These are phyloP conservation scores for Drosophila subsilvestris DNA, from an alignment of 2,888 invertebrate genomes.

Conservation along the genomic window DNA sequence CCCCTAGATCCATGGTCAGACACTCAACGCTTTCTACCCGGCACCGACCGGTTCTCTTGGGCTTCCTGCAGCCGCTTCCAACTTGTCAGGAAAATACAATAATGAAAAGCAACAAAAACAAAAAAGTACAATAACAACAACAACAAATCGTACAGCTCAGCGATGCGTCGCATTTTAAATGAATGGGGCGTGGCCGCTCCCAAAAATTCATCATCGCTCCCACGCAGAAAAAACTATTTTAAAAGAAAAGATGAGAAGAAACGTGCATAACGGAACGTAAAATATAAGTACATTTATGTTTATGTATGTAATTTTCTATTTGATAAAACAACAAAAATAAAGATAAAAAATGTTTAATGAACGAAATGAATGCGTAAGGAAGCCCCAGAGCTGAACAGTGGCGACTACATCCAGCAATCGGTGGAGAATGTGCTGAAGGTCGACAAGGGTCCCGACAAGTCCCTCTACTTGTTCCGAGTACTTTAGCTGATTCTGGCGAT, in stretches of 20 bases:
- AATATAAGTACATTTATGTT: slow-evolving; percentile 56
- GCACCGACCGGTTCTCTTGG: slow-evolving; percentile 29
- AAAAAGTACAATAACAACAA: slow-evolving; percentile 22
- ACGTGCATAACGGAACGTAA: slow-evolving; percentile 17
- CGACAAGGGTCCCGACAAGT: no score
- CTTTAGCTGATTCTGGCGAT: not conserved
- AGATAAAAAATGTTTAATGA: slow-evolving; percentile 56
- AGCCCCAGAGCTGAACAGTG: no score
- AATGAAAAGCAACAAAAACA: slow-evolving; percentile 16
- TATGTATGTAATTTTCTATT: slow-evolving; percentile 52
- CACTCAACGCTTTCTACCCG: slow-evolving; percentile 15
- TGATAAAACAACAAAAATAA: slow-evolving; percentile 53
- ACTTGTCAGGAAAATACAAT: slow-evolving; percentile 20
- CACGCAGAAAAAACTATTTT: slow-evolving; percentile 27
- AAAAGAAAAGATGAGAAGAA: slow-evolving; percentile 23
- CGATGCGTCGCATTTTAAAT: slow-evolving; percentile 40
- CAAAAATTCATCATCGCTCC: slow-evolving; percentile 15
- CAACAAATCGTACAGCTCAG: slow-evolving; percentile 20
- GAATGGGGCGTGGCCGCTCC: slow-evolving; percentile 33
- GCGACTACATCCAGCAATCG: no score
- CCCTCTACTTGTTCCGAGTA: no score
- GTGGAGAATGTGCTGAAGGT: no score
- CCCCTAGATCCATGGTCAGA: slow-evolving; percentile 2
- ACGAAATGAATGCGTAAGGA: slow-evolving; percentile 5
- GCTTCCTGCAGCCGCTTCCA: slow-evolving; percentile 56